Conservation (phyloP, 2,113 vertebrate species). For the Zapornia atra region DNA sequence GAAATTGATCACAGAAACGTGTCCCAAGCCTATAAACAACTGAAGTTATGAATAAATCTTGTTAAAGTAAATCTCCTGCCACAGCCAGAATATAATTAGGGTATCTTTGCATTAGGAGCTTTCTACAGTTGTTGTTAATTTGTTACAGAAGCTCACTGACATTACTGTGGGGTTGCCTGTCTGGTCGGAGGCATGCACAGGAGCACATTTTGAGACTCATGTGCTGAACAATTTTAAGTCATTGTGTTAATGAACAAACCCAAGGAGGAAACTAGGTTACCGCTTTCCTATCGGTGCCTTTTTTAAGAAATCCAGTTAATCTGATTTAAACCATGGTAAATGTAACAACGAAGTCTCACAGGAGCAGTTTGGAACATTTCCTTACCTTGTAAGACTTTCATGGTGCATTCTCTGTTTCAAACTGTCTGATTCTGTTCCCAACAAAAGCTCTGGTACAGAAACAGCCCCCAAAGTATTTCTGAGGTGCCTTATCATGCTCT, state of each 20-base stretch:
- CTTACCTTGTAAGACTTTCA: background rate
- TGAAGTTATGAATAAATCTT: background rate
- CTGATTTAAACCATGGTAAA: background rate
- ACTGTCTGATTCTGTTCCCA: background rate
- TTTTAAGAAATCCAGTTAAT: background rate
- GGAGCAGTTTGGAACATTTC: background rate
- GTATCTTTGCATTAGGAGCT: slow-evolving; percentile 5
- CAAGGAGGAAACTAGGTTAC: background rate
- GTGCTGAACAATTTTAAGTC: background rate
- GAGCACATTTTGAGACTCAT: background rate
- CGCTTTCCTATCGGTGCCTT: background rate
- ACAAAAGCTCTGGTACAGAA: background rate
- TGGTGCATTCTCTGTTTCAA: background rate
- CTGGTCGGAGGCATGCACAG: background rate
- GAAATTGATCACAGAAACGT: background rate
- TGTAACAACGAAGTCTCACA: background rate
- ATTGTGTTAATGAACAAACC: background rate
- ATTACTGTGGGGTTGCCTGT: background rate
- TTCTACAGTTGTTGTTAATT: background rate
- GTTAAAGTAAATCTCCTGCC: background rate
- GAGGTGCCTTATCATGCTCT: background rate
- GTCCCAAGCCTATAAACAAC: background rate
- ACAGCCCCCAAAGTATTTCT: background rate
- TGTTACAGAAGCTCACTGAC: background rate
- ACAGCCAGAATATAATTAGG: background rate